These are phyloP conservation scores for Prionchulus punctatus DNA, from an alignment of 2,888 invertebrate genomes.

Conservation along the genomic window DNA sequence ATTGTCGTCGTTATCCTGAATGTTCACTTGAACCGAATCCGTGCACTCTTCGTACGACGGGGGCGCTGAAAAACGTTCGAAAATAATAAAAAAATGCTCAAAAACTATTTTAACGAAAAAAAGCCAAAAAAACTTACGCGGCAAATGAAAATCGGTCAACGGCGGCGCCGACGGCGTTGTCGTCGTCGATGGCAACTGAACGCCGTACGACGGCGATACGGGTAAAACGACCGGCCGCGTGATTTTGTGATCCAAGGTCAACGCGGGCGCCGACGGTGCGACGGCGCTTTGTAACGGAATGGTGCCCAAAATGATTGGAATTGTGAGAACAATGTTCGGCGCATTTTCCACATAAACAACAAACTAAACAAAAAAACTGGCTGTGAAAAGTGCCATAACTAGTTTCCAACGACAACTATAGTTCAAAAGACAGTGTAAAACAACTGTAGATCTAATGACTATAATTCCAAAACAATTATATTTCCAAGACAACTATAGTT, in stretches of 20 bases:
- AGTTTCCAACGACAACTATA: too few species aligned
- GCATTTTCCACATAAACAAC: constrained; percentile 7
- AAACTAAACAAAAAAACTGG: constrained; percentile 11
- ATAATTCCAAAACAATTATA: too few species aligned
- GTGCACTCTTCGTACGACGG: constrained; percentile 18
- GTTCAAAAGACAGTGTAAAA: too few species aligned
- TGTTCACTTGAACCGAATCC: constrained; percentile 11
- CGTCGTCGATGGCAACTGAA: background rate
- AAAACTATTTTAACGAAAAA: background rate
- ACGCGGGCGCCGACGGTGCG: background rate
- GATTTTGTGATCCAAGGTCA: background rate
- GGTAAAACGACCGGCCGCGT: background rate
- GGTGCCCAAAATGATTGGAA: constrained; percentile 17
- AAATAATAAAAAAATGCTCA: background rate
- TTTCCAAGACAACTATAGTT: too few species aligned
- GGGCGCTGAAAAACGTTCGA: constrained; percentile 13
- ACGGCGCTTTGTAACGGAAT: constrained; percentile 13
- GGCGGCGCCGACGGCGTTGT: constrained; percentile 9
- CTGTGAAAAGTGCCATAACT: too few species aligned
- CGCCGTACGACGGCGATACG: background rate
- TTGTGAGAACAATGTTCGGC: constrained; percentile 10
- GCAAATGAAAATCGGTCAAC: background rate
- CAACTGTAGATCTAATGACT: too few species aligned
- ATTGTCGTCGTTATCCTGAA: constrained; percentile 15
- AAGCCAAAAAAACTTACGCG: background rate